Base-by-base conservation (phyloP, 2,797 vertebrate genomes). In the Cuculus canorus region DNA sequence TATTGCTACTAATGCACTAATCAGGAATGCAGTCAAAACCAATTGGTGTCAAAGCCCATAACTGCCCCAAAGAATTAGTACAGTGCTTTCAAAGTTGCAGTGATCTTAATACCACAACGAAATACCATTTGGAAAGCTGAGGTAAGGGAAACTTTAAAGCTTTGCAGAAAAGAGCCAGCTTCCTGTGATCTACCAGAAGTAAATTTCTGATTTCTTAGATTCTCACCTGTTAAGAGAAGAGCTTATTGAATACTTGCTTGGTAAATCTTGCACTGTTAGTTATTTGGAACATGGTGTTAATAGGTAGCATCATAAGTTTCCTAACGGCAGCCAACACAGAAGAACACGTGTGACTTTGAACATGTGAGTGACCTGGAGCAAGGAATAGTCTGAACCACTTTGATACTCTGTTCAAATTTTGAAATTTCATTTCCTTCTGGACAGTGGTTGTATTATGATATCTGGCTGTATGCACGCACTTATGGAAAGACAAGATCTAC, bases 1-100 rank as follows among this genome's bases (percentile, higher is more conserved):
- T 92, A 95, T 96, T 97, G 96, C 96, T 90, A 94, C 98, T 98
- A 96, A 98, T 98, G 97, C 77, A 88, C 97, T 98, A 98, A 97
- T 93, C 82, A 90, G 89, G 95, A 96, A 93, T 71, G 86, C 93
- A 91, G 65, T 93, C 24, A 3, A 61, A 95, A 96, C 60, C 80
- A 68, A 16, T 59, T 68, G 65, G 47, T 86, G 54, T 30, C 90
- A 23, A 37, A 88, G 79, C 87, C n/a, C n/a, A 10, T 65, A 24
- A 54, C 72, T 86, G 86, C 65, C 92, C 87, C 33, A 24, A 84
- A 88, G 93, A 66, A 45, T 59, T 94, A 82, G 66, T 61, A 28
- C 14, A 25, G 15, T 30, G 88, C 91, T 89, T 92, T 89, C 47
- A 64, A 76, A 79, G 70, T 88, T 71, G 79, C 78, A 82, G 82